These are phyloP conservation scores for Abrostola tripartita DNA, from an alignment of 2,888 invertebrate species.

Conservation along the genomic window DNA sequence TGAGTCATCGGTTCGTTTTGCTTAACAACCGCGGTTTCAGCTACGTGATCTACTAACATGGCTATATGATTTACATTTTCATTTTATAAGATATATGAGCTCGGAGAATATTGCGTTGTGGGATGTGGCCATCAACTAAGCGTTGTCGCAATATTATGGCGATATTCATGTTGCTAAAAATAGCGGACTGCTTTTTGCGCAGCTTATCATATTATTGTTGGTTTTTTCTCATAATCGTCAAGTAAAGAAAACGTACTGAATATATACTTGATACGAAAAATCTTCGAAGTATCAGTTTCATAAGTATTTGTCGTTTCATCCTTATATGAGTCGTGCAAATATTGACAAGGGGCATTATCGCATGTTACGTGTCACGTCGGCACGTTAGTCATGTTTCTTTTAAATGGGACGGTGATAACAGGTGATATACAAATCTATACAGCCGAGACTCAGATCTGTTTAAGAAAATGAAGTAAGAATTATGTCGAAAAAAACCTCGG, in stretches of 20 bases:
- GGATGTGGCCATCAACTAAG: conserved; percentile 41
- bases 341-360: conserved; percentile 68
- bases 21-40: conserved; percentile 55
- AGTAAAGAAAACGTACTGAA: conserved; percentile 46
- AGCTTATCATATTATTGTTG: conserved; percentile 26
- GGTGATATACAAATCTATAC: conserved; percentile 43
- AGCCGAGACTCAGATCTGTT: conserved; percentile 20
- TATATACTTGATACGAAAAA: conserved; percentile 33
- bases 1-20: conserved; percentile 65
- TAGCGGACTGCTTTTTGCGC: conserved; percentile 26
- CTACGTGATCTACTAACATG: conserved; percentile 57
- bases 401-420: conserved; percentile 49
- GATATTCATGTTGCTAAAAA: conserved; percentile 36
- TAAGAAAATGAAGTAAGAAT: conserved; percentile 11
- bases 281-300: conserved; percentile 19
- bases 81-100: conserved; percentile 48
- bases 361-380: conserved; percentile 46
- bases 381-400: conserved; percentile 51
- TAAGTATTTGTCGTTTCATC: conserved; percentile 36
- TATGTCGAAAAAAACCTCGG: conserved; percentile 15
- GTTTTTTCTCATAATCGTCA: conserved; percentile 36
- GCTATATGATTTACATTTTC: conserved; percentile 52
- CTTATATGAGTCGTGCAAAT: conserved; percentile 66
- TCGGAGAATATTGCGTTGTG: conserved; percentile 44
- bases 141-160: conserved; percentile 37